A percentile compares a stretch with the other conserved stretches of the same genome.
Conservation (phyloP, 1,140 invertebrate genomes). For the Paraescarpia echinospica region DNA sequence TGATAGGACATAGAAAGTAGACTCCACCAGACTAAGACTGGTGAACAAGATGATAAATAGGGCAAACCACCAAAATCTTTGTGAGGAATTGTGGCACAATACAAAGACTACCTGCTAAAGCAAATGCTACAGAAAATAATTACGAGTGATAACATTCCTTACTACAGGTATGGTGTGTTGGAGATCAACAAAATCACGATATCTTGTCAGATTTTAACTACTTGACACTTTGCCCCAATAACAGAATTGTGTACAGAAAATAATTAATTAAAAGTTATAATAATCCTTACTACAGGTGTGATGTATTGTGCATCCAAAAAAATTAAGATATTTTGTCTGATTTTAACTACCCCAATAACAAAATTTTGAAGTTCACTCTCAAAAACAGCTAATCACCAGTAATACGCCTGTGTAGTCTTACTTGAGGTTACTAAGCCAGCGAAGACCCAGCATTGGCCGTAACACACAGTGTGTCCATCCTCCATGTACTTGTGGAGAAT, state of each 20-base stretch:
- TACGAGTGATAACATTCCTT: background rate
- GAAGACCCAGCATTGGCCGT: slow-evolving; percentile 95
- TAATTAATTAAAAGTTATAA: too few species aligned
- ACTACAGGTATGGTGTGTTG: background rate
- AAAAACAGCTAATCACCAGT: too few species aligned
- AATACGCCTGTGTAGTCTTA: slow-evolving; percentile 56
- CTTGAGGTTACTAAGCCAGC: slow-evolving; percentile 82
- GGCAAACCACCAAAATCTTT: background rate
- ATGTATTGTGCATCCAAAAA: too few species aligned
- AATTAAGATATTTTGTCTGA: too few species aligned
- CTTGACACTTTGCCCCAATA: background rate
- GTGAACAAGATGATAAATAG: background rate
- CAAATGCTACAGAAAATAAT: too few species aligned
- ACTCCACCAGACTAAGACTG: background rate
- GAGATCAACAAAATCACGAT: background rate
- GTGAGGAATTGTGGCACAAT: background rate
- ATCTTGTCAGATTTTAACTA: background rate
- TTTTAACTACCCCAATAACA: too few species aligned
- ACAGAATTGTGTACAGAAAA: too few species aligned
- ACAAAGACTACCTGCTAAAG: background rate
- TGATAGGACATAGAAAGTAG: too few species aligned
- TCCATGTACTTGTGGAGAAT: slow-evolving; percentile 82
- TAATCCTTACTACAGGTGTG: too few species aligned
- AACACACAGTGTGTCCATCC: slow-evolving; percentile 84
- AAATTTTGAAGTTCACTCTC: too few species aligned